Percentiles rank a stretch among this genome's conserved stretches.
These are phyloP conservation scores for Macaca fascicularis DNA, from an alignment of 2,113 vertebrate species.

Conservation along the genomic window DNA sequence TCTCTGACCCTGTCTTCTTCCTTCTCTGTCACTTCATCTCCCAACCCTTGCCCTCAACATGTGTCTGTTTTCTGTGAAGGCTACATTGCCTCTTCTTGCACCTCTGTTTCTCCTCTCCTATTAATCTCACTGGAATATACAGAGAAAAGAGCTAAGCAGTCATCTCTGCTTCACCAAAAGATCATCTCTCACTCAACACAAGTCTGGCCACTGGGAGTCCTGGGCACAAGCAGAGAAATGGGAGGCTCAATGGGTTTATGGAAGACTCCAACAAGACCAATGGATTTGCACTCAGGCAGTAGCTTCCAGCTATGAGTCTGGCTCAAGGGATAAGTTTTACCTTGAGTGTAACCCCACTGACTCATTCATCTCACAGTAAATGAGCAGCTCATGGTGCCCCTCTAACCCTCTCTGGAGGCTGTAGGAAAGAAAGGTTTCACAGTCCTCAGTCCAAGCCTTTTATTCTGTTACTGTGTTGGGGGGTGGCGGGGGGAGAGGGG, in stretches of 20 bases:
- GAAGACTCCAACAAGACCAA: background rate
- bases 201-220: background rate
- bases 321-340: background rate
- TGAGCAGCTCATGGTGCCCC: background rate
- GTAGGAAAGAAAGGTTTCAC: background rate
- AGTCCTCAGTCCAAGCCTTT: background rate
- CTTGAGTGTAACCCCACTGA: background rate
- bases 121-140: background rate
- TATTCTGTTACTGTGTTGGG: background rate
- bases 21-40: background rate
- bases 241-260: background rate
- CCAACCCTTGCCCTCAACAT: background rate
- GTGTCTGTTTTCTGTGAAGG: conserved; percentile 2
- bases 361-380: background rate
- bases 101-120: background rate
- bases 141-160: conserved; percentile 39
- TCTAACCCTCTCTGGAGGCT: background rate
- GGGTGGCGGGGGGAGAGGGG: rapidly evolving
- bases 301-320: background rate
- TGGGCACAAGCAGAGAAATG: background rate
- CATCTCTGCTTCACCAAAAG: conserved; percentile 39
- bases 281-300: background rate
- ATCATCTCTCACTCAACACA: background rate
- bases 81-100: background rate
- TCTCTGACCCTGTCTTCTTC: conserved; percentile 11